phyloP scores from a whole-genome alignment of 2,888 invertebrate genomes.

The Xanthia icteritia region DNA sequence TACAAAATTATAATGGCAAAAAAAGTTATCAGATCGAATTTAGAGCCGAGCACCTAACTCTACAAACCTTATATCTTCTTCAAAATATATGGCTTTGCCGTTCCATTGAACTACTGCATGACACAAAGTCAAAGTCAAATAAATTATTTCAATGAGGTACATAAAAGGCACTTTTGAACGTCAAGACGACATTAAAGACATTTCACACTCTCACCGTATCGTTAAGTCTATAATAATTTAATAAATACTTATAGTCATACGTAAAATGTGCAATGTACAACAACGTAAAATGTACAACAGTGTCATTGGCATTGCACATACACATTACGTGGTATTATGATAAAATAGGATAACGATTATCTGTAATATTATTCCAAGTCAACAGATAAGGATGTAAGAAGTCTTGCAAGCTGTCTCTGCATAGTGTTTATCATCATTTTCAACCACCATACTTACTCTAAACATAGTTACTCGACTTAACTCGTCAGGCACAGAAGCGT shows the following conservation, averaged over 20 bases:
- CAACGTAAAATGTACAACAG: too few species aligned
- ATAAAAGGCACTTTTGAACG: too few species aligned
- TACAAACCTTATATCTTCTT: not conserved
- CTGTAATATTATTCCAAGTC: constrained; percentile 8
- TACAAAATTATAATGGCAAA: too few species aligned
- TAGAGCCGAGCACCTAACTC: too few species aligned
- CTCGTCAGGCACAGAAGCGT: not conserved
- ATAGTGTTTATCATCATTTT: constrained; percentile 10
- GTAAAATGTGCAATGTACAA: too few species aligned
- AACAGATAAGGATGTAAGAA: constrained; percentile 1
- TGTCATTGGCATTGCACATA: constrained; percentile 30
- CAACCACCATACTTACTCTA: not conserved
- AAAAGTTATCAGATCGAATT: not conserved
- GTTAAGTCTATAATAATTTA: not conserved
- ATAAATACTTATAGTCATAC: not conserved
- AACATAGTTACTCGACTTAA: constrained; percentile 18
- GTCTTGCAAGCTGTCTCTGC: not conserved
- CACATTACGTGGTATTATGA: constrained; percentile 4
- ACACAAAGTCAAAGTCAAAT: too few species aligned
- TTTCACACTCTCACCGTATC: too few species aligned
- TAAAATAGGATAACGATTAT: constrained; percentile 13
- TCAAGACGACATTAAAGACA: too few species aligned
- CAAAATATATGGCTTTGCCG: too few species aligned
- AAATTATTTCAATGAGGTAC: too few species aligned
- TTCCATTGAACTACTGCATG: too few species aligned